A percentile compares a stretch with the other conserved stretches of the same genome.
Evolutionary conservation across 2,113 vertebrate genomes (phyloP).

Genomic region (Serinus canaria): DNA sequence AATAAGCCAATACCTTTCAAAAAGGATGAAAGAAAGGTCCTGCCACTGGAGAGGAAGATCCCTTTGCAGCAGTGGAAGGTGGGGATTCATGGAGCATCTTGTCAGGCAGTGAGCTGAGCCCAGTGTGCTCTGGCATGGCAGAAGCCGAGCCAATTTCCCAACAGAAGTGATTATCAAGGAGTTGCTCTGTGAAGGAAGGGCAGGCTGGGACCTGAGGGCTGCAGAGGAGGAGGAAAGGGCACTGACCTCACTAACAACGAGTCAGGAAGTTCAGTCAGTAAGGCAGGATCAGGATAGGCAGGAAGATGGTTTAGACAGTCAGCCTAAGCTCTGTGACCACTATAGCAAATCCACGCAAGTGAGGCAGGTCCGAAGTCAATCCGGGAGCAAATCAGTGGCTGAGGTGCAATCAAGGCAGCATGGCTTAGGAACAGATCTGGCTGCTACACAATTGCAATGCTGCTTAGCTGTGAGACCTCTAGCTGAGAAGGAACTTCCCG

Average conservation of each 20-base stretch:
- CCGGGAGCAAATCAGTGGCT: too few relatives aligned
- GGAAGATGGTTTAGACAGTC: not conserved
- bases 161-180: not conserved
- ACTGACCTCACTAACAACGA: not conserved
- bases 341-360: too few relatives aligned
- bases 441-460: not conserved
- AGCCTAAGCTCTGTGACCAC: not conserved
- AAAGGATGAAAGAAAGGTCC: not conserved
- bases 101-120: not conserved
- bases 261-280: too few relatives aligned
- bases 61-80: not conserved
- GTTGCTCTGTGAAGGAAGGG: not conserved
- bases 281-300: not conserved
- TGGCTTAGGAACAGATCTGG: not conserved
- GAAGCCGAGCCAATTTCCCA: fast-evolving
- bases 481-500: not conserved
- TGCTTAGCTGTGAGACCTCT: not conserved
- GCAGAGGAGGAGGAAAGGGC: not conserved
- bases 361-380: not conserved
- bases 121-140: not conserved
- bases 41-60: not conserved
- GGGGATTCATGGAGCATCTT: not conserved
- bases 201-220: not conserved
- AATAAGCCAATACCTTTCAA: not conserved
- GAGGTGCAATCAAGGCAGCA: not conserved